Percentiles rank a stretch among this genome's conserved stretches.
phyloP scores from a whole-genome alignment of 2,888 invertebrate genomes.

The Incurvaria masculella region DNA sequence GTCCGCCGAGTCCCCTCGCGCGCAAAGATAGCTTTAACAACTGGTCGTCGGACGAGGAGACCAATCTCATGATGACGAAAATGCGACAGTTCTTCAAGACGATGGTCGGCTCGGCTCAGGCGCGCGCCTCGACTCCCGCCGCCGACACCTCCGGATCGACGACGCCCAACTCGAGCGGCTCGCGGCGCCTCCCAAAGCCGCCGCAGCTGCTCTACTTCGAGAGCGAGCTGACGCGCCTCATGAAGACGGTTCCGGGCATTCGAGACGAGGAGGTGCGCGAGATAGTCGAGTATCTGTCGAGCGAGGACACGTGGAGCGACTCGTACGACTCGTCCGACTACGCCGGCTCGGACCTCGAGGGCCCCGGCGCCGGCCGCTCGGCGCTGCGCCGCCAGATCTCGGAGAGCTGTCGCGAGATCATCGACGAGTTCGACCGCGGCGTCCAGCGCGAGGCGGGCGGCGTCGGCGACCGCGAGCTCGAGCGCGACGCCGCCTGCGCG shows the following conservation, averaged over 20 bases:
- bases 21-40: slow-evolving; percentile 91
- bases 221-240: slow-evolving; percentile 81
- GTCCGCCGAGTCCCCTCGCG: slow-evolving; percentile 59
- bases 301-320: slow-evolving; percentile 92
- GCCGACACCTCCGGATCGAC: slow-evolving; percentile 33
- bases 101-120: slow-evolving; percentile 70
- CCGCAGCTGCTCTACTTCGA: slow-evolving; percentile 87
- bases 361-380: slow-evolving; percentile 61
- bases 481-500: slow-evolving; percentile 80
- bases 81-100: slow-evolving; percentile 92
- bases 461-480: slow-evolving; percentile 58
- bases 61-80: slow-evolving; percentile 93
- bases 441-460: slow-evolving; percentile 56
- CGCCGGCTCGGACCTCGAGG: slow-evolving; percentile 83
- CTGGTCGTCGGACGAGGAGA: slow-evolving; percentile 93
- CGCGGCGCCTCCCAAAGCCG: slow-evolving; percentile 67
- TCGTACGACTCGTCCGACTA: slow-evolving; percentile 92
- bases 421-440: slow-evolving; percentile 77
- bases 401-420: slow-evolving; percentile 84
- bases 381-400: slow-evolving; percentile 82
- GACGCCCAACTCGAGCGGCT: slow-evolving; percentile 56
- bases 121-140: slow-evolving; percentile 52
- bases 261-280: slow-evolving; percentile 87
- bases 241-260: slow-evolving; percentile 92
- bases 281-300: slow-evolving; percentile 88